phyloP scores from a whole-genome alignment of 2,113 vertebrate genomes.

The Salvelinus alpinus region DNA sequence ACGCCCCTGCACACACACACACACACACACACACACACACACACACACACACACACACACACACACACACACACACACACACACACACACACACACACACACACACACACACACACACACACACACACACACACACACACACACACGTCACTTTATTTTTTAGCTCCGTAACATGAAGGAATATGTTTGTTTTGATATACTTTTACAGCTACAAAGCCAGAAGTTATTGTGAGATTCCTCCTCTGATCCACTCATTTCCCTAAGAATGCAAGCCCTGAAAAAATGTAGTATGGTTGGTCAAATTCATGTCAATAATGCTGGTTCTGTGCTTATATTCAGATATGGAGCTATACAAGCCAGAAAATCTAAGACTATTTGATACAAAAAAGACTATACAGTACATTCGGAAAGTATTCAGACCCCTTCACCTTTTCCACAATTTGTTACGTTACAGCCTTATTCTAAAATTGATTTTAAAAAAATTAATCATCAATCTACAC shows the following conservation, averaged over 20 bases:
- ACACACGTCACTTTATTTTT: not conserved
- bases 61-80: not conserved
- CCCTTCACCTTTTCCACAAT: no score
- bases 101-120: slow-evolving; percentile 4
- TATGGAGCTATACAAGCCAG: not conserved
- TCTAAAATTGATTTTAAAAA: no score
- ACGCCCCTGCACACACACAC: not conserved
- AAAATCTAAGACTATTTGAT: not conserved
- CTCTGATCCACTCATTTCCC: slow-evolving; percentile 11
- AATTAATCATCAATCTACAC: no score
- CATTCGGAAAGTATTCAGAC: not conserved
- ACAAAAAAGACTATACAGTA: not conserved
- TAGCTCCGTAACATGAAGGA: not conserved
- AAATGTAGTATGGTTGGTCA: not conserved
- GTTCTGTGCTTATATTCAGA: not conserved
- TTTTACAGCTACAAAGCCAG: slow-evolving; percentile 13
- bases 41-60: slow-evolving; percentile 2
- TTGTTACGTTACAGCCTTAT: no score
- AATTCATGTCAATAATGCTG: not conserved
- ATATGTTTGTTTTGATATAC: slow-evolving; percentile 5
- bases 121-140: slow-evolving; percentile 15
- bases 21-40: not conserved
- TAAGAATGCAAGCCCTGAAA: not conserved
- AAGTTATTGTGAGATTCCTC: slow-evolving; percentile 16
- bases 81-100: not conserved